Base-by-base conservation (phyloP, 2,888 invertebrate genomes). In the Villa cingulata region DNA sequence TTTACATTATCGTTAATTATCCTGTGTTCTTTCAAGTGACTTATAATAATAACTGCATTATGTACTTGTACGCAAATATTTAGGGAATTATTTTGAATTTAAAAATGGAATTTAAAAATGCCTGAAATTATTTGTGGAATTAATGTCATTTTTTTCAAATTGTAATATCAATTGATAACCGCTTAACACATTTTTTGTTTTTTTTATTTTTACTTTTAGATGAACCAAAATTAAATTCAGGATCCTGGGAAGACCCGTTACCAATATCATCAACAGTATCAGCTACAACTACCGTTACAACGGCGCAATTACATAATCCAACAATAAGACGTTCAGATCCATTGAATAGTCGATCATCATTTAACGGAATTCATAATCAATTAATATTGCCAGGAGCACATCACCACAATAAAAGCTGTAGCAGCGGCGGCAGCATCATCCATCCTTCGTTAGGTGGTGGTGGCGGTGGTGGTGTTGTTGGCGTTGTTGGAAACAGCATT, bases 161-260 rank as follows among this genome's bases (percentile, higher is more conserved):
- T n/a, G n/a, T n/a, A n/a, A n/a, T n/a, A n/a, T n/a, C n/a, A n/a
- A n/a, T n/a, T n/a, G n/a, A n/a, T n/a, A n/a, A n/a, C n/a, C n/a
- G n/a, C n/a, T n/a, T n/a, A n/a, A n/a, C n/a, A 32, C 3, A 1
- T 32, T 1, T 32, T 32, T 32, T 32, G 9, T 32, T 5, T 12
- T 32, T 12, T 14, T 12, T 12, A 12, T 14, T 12, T 32, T 32
- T 12, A 12, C 53, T 68, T 70, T 18, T 73, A 86, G 86, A 86
- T 82, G 86, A 86, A 71, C 81, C 83, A 62, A 81, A 66, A 70
- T 72, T 82, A 68, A 77, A 77, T 65, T 80, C 83, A 53, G 81
- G 81, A 68, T 78, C 81, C 64, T 85, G 85, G 84, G 85, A 86
- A 72, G 85, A 84, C 69, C 73, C 78, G 43, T 50, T 62, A 43